Base-by-base conservation (phyloP, 2,113 vertebrate genomes). In the Nyctereutes procyonoides region DNA sequence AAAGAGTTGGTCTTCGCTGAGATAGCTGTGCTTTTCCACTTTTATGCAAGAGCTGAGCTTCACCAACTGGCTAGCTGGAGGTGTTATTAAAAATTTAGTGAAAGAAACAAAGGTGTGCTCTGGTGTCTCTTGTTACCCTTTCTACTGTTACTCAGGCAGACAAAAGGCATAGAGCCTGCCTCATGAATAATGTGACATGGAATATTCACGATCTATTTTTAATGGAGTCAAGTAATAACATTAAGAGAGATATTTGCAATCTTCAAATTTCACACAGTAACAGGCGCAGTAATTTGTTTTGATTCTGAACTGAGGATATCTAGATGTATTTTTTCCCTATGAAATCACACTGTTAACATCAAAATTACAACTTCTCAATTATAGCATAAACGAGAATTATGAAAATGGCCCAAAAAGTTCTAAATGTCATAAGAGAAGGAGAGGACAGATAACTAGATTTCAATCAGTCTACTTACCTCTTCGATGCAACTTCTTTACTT, bases 41-140 rank as follows among this genome's bases (percentile, higher is more conserved):
- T 98, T 98, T 98, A 98, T 98, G 98, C 98, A 97, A 98, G 97
- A 98, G 98, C 98, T 98, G 98, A 98, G 99, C 99, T 99, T 99
- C 98, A 99, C 99, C 99, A 99, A 99, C 99, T 99, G 99, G 99
- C 98, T 98, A 96, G 99, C 99, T 99, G 97, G 98, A 99, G 99
- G 99, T 71, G 96, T 96, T 98, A 99, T 99, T 99, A 99, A 99
- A 99, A 99, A 99, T 99, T 99, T 98, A 99, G 97, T 92, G 97
- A 98, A 96, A 98, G 98, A 98, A 98, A 99, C 99, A 99, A 99
- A 99, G 98, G 99, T 99, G 99, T 98, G 97, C 98, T 98, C 97
- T 95, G 95, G 93, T 69, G 38, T 99, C 98, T 99, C 98, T 97
- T 95, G 91, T 99, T 99, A 98, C 99, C 98, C 97, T 98, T 99